Evolutionary conservation across 2,888 invertebrate species (phyloP).

Genomic region (Bruchidius siliquastri): DNA sequence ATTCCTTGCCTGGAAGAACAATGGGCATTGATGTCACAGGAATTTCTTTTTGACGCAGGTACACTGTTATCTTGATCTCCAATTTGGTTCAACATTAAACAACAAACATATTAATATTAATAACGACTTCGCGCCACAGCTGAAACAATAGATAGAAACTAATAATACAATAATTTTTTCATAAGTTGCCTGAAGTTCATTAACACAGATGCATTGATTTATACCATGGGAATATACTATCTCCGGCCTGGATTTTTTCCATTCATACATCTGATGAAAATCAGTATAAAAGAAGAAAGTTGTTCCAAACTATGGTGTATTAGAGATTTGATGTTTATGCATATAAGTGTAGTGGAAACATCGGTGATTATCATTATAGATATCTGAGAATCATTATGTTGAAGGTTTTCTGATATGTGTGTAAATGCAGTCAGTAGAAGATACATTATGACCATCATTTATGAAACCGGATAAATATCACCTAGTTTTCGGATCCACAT

Average conservation of each 20-base stretch:
- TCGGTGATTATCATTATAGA: background rate
- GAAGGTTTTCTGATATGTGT: background rate
- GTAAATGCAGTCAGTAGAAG: background rate
- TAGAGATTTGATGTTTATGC: background rate
- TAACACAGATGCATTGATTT: background rate
- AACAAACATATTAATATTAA: background rate
- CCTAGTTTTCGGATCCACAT: too few species aligned
- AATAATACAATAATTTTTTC: background rate
- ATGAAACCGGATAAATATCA: too few species aligned
- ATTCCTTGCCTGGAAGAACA: background rate
- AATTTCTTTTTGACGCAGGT: background rate
- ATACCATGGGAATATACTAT: background rate
- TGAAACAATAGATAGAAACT: background rate
- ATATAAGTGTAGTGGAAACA: background rate
- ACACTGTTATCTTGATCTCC: background rate
- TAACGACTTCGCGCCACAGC: background rate
- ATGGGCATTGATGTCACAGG: background rate
- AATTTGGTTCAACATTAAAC: background rate
- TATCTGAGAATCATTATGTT: background rate
- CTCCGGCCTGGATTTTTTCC: background rate
- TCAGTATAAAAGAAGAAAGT: background rate
- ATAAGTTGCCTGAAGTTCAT: background rate
- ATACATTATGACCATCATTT: too few species aligned
- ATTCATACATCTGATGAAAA: background rate
- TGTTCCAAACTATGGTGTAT: background rate